These are phyloP conservation scores for Tretioscincus oriximinensis DNA, from an alignment of 2,113 vertebrate species.

Conservation along the genomic window DNA sequence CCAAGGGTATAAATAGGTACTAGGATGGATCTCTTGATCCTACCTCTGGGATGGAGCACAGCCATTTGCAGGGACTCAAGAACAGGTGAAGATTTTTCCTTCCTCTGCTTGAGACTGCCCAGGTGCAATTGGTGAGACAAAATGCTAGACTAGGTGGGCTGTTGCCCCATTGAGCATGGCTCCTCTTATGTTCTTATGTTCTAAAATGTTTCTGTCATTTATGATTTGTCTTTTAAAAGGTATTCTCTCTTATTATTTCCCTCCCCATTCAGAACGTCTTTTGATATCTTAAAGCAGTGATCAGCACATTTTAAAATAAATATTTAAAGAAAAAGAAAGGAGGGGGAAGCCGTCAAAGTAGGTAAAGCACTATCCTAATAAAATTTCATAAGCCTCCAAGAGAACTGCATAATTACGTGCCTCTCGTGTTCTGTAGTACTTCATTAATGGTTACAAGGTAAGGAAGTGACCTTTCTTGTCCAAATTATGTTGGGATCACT, in stretches of 20 bases:
- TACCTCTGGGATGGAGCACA: too few species aligned
- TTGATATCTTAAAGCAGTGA: background rate
- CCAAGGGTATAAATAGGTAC: too few species aligned
- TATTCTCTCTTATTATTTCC: fast-evolving
- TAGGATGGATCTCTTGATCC: too few species aligned
- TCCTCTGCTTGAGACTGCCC: too few species aligned
- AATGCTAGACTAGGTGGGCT: too few species aligned
- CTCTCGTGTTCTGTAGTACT: constrained; percentile 30
- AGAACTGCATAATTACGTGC: constrained; percentile 31
- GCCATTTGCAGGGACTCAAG: too few species aligned
- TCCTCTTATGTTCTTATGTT: too few species aligned
- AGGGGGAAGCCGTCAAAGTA: background rate
- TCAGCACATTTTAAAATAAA: constrained; percentile 7
- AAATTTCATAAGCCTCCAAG: constrained; percentile 23
- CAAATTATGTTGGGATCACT: constrained; percentile 21
- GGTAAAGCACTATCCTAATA: constrained; percentile 24
- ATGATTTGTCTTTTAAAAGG: background rate
- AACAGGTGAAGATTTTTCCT: too few species aligned
- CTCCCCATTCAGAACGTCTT: background rate
- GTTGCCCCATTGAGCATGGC: too few species aligned
- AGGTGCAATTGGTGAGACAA: too few species aligned
- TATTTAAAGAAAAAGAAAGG: background rate
- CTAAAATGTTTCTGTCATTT: constrained; percentile 7
- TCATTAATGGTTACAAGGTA: constrained; percentile 32
- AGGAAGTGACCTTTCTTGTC: constrained; percentile 33